phyloP scores from a whole-genome alignment of 2,888 invertebrate species.

The Harmothoe impar region DNA sequence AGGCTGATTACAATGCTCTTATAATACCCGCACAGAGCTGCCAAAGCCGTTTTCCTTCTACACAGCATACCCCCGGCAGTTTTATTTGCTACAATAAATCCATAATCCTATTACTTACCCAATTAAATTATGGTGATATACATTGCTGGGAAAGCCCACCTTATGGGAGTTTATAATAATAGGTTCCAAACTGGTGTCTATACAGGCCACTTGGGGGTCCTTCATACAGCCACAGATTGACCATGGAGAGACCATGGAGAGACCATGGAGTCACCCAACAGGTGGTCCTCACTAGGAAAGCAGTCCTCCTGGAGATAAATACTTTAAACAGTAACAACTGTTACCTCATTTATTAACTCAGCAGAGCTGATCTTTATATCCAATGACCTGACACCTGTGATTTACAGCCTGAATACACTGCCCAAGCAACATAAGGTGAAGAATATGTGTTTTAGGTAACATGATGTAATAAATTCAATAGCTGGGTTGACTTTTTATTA shows the following conservation, averaged over 20 bases:
- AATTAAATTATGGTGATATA: not conserved
- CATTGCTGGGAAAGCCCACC: not conserved
- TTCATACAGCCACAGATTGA: not conserved
- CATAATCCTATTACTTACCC: conserved; percentile 8
- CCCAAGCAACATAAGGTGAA: no score
- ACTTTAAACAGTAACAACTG: not conserved
- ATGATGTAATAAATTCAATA: no score
- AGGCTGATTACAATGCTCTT: no score
- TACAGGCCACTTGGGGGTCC: not conserved
- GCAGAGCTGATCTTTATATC: no score
- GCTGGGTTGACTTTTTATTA: no score
- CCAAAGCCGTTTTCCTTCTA: no score
- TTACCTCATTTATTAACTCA: not conserved
- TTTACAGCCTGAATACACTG: no score
- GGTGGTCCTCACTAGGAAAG: not conserved
- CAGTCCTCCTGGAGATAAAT: not conserved
- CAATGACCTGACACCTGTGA: no score
- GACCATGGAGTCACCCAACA: not conserved
- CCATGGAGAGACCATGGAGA: not conserved
- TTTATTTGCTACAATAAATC: not conserved
- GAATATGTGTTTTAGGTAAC: no score
- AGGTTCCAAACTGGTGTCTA: not conserved
- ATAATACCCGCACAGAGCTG: no score
- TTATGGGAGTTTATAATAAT: not conserved
- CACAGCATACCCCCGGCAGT: not conserved